These are phyloP conservation scores for Pseudorasbora parva DNA, from an alignment of 2,113 vertebrate species.

Conservation along the genomic window DNA sequence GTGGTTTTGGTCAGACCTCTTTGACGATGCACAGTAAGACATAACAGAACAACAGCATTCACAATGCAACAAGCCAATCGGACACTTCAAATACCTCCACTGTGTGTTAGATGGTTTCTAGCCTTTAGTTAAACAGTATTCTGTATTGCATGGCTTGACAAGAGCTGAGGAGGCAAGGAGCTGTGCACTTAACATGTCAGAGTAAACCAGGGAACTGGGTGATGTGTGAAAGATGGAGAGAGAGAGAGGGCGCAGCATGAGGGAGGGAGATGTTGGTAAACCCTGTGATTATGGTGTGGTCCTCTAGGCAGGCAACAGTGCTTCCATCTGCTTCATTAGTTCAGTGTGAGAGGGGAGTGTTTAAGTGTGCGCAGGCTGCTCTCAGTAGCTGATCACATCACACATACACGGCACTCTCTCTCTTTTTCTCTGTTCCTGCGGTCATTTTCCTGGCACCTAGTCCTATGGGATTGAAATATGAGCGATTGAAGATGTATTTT, in stretches of 20 bases:
- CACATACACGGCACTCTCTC: not conserved
- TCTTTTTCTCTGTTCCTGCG: slow-evolving; percentile 2
- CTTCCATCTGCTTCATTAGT: slow-evolving; percentile 39
- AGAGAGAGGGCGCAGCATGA: slow-evolving; percentile 33
- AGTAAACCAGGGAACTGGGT: not conserved
- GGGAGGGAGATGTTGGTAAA: slow-evolving; percentile 42
- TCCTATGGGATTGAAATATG: slow-evolving; percentile 24
- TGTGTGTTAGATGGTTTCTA: not conserved
- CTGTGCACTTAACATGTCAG: slow-evolving; percentile 22
- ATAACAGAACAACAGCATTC: not conserved
- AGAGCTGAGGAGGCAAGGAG: not conserved
- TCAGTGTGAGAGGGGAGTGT: slow-evolving; percentile 35
- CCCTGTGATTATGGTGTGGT: slow-evolving; percentile 47
- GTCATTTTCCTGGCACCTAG: not conserved
- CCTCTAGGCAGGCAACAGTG: slow-evolving; percentile 36
- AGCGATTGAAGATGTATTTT: slow-evolving; percentile 36
- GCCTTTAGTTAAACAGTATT: not conserved
- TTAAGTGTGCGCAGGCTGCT: slow-evolving; percentile 30
- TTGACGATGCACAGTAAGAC: not conserved
- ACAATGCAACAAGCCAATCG: not conserved
- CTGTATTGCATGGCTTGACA: slow-evolving; percentile 5
- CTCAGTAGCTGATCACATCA: slow-evolving; percentile 7
- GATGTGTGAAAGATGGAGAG: slow-evolving; percentile 14
- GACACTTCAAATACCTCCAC: not conserved
- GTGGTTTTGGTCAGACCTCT: not conserved